Evolutionary conservation across 2,888 invertebrate genomes (phyloP).

Genomic region (Drosophila kambysellisi): DNA sequence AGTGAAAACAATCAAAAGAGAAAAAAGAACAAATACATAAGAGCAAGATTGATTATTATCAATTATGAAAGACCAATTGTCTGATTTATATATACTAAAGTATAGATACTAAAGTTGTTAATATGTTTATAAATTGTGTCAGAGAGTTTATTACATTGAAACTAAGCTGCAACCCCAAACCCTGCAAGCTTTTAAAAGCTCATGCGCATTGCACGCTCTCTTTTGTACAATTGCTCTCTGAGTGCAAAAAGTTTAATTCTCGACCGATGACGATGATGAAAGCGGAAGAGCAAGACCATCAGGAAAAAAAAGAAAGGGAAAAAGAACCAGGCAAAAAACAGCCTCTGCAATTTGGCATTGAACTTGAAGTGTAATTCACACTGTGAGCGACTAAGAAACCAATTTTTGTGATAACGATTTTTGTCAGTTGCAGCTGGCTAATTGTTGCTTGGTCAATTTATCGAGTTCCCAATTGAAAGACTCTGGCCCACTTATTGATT

Average conservation of each 20-base stretch:
- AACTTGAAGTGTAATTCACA: conserved; percentile 56
- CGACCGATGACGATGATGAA: conserved; percentile 8
- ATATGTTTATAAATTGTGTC: background rate
- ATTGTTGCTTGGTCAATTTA: conserved; percentile 8
- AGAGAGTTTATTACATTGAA: background rate
- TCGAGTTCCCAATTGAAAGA: conserved; percentile 3
- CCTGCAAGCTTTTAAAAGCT: conserved; percentile 8
- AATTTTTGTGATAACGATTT: conserved; percentile 14
- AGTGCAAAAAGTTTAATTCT: conserved; percentile 25
- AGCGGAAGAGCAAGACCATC: conserved; percentile 25
- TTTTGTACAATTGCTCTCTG: conserved; percentile 18
- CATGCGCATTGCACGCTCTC: conserved; percentile 38
- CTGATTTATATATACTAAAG: background rate
- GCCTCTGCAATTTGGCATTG: conserved; percentile 62
- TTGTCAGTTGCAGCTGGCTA: background rate
- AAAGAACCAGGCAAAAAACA: conserved; percentile 15
- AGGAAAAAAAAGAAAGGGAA: conserved; percentile 15
- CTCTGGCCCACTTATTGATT: conserved; percentile 38
- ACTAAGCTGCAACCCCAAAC: background rate
- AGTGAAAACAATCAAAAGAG: background rate
- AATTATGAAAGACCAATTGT: conserved; percentile 1
- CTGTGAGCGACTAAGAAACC: conserved; percentile 8
- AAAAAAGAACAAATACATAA: background rate
- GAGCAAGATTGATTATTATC: background rate
- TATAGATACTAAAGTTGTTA: background rate